A percentile compares a stretch with the other conserved stretches of the same genome.
These are phyloP conservation scores for Intellagama lesueurii DNA, from an alignment of 2,797 vertebrate species.

Conservation along the genomic window DNA sequence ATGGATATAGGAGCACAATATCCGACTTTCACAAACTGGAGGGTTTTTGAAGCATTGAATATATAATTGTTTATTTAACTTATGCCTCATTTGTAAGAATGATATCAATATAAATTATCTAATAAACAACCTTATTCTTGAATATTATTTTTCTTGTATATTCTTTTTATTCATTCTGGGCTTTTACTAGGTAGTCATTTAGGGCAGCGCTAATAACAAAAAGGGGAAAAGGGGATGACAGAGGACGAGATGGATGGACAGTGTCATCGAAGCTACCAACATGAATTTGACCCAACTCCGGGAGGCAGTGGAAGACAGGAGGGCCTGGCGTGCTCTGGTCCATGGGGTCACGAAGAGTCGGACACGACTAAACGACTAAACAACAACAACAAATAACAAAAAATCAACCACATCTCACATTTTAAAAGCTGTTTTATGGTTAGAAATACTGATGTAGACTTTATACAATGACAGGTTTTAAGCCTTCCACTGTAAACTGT, in stretches of 20 bases:
- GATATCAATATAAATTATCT: constrained; percentile 2
- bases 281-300: too few relatives aligned
- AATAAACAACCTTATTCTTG: neutral
- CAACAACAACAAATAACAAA: neutral
- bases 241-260: too few relatives aligned
- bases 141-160: neutral
- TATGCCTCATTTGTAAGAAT: neutral
- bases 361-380: too few relatives aligned
- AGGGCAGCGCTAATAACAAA: neutral
- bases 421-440: constrained; percentile 1
- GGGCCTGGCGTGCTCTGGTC: too few relatives aligned
- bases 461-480: neutral
- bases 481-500: neutral
- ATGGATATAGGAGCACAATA: too few relatives aligned
- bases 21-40: too few relatives aligned
- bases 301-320: too few relatives aligned
- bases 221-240: too few relatives aligned
- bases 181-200: neutral
- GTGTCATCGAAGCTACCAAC: too few relatives aligned
- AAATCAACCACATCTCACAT: neutral
- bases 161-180: neutral
- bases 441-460: neutral
- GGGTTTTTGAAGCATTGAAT: neutral
- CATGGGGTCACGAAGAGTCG: too few relatives aligned
- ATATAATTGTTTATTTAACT: neutral